Base-by-base conservation (phyloP, 92 coral and sea anemone genomes). In the Phymanthus crucifer region DNA sequence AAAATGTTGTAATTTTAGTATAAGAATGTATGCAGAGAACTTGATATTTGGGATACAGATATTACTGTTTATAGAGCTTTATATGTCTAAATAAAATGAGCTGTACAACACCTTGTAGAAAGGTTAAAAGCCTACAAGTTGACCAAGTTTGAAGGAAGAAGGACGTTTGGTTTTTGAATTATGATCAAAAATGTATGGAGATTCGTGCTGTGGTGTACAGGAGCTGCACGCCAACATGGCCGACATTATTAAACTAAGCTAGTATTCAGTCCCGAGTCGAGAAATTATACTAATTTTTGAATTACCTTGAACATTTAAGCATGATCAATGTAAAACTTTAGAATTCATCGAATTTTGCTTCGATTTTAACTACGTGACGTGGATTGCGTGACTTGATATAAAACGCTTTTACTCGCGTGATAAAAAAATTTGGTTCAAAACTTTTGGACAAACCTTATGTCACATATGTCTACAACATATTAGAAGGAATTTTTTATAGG, bases 151-250 rank as follows among this genome's bases (percentile, higher is more conserved):
- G 61, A 52, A 52, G 61, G 61, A 52, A 52, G 19, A 10, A 52
- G 61, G 61, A 52, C 61, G 61, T 52, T 52, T 52, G 61, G 61
- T 52, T 52, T 52, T 52, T 52, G 61, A 52, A 52, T 52, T 52
- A 52, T 52, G 61, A 52, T 18, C 61, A 52, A 52, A 52, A 52
- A 52, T 52, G 61, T n/a, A 52, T 52, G 61, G 61, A 52, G 61
- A 18, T 18, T 52, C 61, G 19, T 52, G 61, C 61, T 52, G 61
- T 52, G 61, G 61, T 52, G 61, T 52, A n/a, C n/a, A n/a, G n/a
- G n/a, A n/a, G n/a, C n/a, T n/a, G n/a, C n/a, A n/a, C n/a, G n/a
- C n/a, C n/a, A n/a, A 52, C 61, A 52, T 52, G 61, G 61, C 61
- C 61, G 61, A 52, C 61, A 52, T 18, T 10, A 52, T 52, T 52